Percentiles rank a stretch among this genome's conserved stretches.
Evolutionary conservation across 2,113 vertebrate species (phyloP).

Genomic region (Spilogale gracilis): DNA sequence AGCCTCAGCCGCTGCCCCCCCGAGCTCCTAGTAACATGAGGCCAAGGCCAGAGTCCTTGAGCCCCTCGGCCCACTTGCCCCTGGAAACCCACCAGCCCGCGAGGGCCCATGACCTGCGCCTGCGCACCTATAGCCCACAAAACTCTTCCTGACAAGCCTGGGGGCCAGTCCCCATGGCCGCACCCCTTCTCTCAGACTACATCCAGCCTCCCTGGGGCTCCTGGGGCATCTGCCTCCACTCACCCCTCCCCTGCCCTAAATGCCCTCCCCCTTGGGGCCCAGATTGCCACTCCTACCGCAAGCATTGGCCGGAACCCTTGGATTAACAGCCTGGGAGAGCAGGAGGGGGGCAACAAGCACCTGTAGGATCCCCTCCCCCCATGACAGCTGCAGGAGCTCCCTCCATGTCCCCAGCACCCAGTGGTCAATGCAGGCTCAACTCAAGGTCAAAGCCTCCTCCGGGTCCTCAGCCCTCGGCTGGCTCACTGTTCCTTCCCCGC

Average conservation of each 20-base stretch:
- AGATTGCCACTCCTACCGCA: conserved; percentile 57
- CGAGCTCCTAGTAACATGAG: background rate
- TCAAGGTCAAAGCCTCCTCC: conserved; percentile 64
- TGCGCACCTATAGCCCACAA: background rate
- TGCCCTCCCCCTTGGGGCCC: background rate
- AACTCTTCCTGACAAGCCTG: background rate
- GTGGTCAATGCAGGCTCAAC: conserved; percentile 16
- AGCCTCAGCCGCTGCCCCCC: background rate
- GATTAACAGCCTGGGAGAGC: conserved; percentile 66
- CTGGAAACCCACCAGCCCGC: no score
- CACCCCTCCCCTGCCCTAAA: background rate
- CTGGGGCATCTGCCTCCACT: background rate
- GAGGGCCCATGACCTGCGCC: background rate
- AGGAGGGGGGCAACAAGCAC: conserved; percentile 9
- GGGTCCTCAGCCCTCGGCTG: background rate
- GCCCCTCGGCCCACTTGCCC: background rate
- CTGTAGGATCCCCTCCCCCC: conserved; percentile 59
- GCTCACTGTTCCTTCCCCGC: background rate
- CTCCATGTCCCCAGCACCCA: conserved; percentile 46
- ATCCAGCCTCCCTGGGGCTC: conserved; percentile 3
- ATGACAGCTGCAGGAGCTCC: conserved; percentile 74
- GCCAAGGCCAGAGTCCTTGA: background rate
- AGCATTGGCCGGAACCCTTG: conserved; percentile 62
- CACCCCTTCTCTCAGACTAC: background rate
- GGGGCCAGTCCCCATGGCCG: background rate